Evolutionary conservation across 2,113 vertebrate species (phyloP).

Genomic region (Baryphthengus martii): DNA sequence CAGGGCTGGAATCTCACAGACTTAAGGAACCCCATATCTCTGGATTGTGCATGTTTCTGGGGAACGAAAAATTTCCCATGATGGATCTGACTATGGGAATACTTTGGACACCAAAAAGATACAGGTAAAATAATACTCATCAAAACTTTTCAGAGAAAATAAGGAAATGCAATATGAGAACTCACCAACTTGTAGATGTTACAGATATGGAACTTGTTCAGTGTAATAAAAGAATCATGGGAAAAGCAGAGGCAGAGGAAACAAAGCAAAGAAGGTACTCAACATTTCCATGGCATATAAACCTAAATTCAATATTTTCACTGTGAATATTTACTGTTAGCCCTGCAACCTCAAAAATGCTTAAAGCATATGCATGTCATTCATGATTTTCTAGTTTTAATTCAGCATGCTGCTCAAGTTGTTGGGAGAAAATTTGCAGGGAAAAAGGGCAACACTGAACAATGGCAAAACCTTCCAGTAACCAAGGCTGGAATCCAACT

Average conservation of each 20-base stretch:
- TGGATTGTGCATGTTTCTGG: rapidly evolving
- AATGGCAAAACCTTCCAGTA: slow-evolving; percentile 3
- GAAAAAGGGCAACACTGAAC: not conserved
- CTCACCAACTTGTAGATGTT: slow-evolving; percentile 33
- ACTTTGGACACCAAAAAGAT: not conserved
- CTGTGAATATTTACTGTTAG: slow-evolving; percentile 26
- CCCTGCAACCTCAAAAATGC: slow-evolving; percentile 30
- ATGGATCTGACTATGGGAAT: slow-evolving; percentile 39
- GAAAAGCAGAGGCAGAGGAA: slow-evolving; percentile 46
- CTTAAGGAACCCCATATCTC: not conserved
- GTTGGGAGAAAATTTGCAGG: not conserved
- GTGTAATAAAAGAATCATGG: slow-evolving; percentile 67
- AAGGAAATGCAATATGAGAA: slow-evolving; percentile 56
- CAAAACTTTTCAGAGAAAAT: slow-evolving; percentile 43
- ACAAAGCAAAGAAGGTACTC: slow-evolving; percentile 52
- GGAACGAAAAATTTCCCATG: slow-evolving; percentile 24
- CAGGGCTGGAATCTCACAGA: not conserved
- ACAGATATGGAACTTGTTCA: slow-evolving; percentile 31
- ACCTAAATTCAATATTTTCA: slow-evolving; percentile 44
- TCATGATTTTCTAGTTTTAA: slow-evolving; percentile 52
- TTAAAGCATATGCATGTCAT: slow-evolving; percentile 7
- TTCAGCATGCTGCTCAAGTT: slow-evolving; percentile 31
- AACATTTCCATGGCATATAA: slow-evolving; percentile 48
- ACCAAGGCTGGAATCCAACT: not conserved
- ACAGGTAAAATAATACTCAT: slow-evolving; percentile 60